These are phyloP conservation scores for Mungos mungo DNA, from an alignment of 2,113 vertebrate genomes.

Conservation along the genomic window DNA sequence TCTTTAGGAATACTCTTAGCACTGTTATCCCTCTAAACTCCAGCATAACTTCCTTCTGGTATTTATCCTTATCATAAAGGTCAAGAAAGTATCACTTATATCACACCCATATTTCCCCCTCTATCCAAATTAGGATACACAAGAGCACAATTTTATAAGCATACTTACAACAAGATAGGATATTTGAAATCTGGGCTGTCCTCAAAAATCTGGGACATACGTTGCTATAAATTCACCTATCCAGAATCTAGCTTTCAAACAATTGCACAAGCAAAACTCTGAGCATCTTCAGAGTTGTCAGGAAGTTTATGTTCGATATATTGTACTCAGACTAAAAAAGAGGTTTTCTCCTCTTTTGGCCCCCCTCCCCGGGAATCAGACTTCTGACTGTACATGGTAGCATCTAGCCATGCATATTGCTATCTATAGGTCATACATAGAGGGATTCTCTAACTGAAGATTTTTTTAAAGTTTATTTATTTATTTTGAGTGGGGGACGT, in stretches of 20 bases:
- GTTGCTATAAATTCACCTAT: conserved; percentile 68
- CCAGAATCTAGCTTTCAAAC: conserved; percentile 40
- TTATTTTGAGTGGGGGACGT: too few species aligned
- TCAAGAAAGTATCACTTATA: background rate
- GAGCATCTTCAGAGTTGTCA: background rate
- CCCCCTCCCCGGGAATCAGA: background rate
- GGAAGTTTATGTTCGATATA: background rate
- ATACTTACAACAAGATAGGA: conserved; percentile 36
- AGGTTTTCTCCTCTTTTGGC: background rate
- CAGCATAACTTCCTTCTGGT: conserved; percentile 6
- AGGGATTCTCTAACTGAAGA: background rate
- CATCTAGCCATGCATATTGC: background rate
- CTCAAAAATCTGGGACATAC: conserved; percentile 68
- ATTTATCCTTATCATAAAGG: conserved; percentile 6
- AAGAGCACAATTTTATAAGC: conserved; percentile 39
- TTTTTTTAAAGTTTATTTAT: background rate
- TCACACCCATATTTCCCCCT: conserved; percentile 28
- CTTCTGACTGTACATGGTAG: conserved; percentile 29
- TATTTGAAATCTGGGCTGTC: conserved; percentile 69
- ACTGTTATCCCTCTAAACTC: background rate
- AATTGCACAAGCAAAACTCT: conserved; percentile 39
- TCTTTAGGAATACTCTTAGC: background rate
- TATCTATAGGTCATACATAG: background rate
- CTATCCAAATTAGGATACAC: conserved; percentile 46
- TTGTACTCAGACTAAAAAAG: background rate